These are phyloP conservation scores for Lepidostoma basale DNA, from an alignment of 1,140 invertebrate genomes.

Conservation along the genomic window DNA sequence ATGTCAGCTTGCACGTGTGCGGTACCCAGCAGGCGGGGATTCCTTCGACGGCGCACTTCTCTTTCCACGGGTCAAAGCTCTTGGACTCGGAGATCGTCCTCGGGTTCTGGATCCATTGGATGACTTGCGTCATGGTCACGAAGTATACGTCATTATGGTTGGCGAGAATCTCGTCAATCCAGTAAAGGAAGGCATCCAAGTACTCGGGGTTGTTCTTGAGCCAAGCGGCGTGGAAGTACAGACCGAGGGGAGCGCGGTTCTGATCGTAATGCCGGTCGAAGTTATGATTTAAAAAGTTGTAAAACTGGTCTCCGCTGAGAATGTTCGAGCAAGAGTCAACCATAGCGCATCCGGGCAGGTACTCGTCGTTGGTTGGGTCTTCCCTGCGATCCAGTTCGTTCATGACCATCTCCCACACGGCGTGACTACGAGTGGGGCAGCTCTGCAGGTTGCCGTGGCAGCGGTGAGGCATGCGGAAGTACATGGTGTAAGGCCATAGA, in stretches of 20 bases:
- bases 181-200: constrained; percentile 90
- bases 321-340: constrained; percentile 96
- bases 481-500: constrained; percentile 97
- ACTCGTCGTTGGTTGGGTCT: constrained; percentile 89
- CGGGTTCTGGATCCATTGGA: constrained; percentile 96
- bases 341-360: constrained; percentile 93
- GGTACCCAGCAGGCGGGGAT: constrained; percentile 83
- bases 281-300: constrained; percentile 95
- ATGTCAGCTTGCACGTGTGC: constrained; percentile 87
- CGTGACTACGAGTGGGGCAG: constrained; percentile 89
- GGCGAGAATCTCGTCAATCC: constrained; percentile 89
- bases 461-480: constrained; percentile 94
- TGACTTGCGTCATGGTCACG: constrained; percentile 96
- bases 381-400: constrained; percentile 92
- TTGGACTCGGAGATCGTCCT: constrained; percentile 82
- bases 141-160: constrained; percentile 94
- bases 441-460: constrained; percentile 93
- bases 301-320: constrained; percentile 90
- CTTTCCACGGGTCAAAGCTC: constrained; percentile 93
- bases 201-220: constrained; percentile 94
- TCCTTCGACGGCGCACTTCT: constrained; percentile 86
- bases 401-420: constrained; percentile 98
- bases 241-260: constrained; percentile 89
- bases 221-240: constrained; percentile 97
- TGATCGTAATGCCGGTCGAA: constrained; percentile 94